Evolutionary conservation across 2,113 vertebrate species (phyloP).

Genomic region (Chlorocebus sabaeus): DNA sequence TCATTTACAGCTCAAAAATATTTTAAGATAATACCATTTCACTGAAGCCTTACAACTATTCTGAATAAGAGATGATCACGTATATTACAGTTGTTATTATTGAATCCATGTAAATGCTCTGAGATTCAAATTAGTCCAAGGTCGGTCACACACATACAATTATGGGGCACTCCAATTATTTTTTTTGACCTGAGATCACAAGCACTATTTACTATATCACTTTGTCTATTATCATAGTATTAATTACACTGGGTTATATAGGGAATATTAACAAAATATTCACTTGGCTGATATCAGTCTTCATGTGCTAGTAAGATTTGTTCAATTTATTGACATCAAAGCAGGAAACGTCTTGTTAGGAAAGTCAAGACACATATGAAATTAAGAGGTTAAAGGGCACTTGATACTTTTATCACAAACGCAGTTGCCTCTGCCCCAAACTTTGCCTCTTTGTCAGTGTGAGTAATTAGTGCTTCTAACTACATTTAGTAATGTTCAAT

Average conservation of each 20-base stretch:
- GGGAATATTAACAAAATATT: not conserved
- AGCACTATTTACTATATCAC: not conserved
- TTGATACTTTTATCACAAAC: not conserved
- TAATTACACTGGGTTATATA: conserved; percentile 11
- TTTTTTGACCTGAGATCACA: not conserved
- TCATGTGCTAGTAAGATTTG: not conserved
- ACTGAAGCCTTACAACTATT: not conserved
- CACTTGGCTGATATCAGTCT: not conserved
- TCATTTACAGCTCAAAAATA: not conserved
- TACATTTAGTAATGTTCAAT: conserved; percentile 14
- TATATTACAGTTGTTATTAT: not conserved
- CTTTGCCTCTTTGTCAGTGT: not conserved
- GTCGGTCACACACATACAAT: not conserved
- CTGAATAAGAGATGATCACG: not conserved
- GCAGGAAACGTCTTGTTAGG: not conserved
- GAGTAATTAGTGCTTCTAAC: conserved; percentile 9
- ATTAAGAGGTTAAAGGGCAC: not conserved
- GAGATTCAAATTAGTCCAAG: not conserved
- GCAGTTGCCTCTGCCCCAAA: not conserved
- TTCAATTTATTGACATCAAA: not conserved
- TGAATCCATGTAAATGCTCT: not conserved
- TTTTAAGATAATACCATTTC: not conserved
- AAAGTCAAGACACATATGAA: not conserved
- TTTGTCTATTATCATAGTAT: not conserved
- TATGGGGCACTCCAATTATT: not conserved